A percentile compares a stretch with the other conserved stretches of the same genome.
These are phyloP conservation scores for Epirrhoe tristata DNA, from an alignment of 2,888 invertebrate genomes.

Conservation along the genomic window DNA sequence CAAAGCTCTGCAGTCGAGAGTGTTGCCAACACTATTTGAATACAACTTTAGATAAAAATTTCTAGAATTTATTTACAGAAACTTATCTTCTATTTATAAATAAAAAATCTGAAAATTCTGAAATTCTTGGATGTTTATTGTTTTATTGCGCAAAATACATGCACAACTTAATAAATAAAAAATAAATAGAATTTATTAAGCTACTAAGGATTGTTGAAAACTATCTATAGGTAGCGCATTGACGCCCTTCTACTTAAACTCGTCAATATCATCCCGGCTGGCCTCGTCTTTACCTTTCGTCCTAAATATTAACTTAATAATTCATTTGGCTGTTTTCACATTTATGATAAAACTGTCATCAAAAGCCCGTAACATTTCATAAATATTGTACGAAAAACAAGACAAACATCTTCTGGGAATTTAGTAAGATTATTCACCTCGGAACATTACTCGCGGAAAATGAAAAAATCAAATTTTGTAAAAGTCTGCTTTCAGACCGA, in stretches of 20 bases:
- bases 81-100: not conserved
- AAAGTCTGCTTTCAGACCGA: not conserved
- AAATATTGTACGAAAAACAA: not conserved
- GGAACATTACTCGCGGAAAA: conserved; percentile 4
- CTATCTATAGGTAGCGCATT: too few relatives aligned
- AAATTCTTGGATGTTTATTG: too few relatives aligned
- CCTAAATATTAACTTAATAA: not conserved
- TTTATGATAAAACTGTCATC: not conserved
- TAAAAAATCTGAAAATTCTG: not conserved
- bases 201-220: too few relatives aligned
- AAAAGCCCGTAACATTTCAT: not conserved
- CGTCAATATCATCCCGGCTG: too few relatives aligned
- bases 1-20: not conserved
- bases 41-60: not conserved
- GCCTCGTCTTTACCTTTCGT: too few relatives aligned
- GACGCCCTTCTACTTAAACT: too few relatives aligned
- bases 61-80: too few relatives aligned
- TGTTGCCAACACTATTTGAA: not conserved
- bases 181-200: too few relatives aligned
- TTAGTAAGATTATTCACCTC: conserved; percentile 2
- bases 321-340: not conserved
- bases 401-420: not conserved
- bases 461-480: conserved; percentile 15
- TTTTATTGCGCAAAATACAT: too few relatives aligned
- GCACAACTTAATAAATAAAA: too few relatives aligned